Evolutionary conservation across 2,797 vertebrate genomes (phyloP).

Genomic region (Chlorospingus flavigularis): DNA sequence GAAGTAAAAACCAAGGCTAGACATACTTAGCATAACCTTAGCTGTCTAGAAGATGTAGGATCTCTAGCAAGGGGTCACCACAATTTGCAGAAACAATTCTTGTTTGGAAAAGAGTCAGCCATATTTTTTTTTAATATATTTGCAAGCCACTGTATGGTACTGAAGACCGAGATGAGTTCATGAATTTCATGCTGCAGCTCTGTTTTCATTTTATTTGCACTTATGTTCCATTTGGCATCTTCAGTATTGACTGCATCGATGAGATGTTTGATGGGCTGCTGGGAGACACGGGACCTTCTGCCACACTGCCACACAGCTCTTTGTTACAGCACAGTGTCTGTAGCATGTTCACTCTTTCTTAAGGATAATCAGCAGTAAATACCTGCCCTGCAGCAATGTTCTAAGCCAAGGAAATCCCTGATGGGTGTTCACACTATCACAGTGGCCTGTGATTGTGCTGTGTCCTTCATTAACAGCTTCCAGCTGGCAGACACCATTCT

Average conservation of each 20-base stretch:
- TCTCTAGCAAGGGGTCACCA: not conserved
- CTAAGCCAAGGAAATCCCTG: not conserved
- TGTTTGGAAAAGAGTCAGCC: not conserved
- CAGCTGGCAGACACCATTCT: not conserved
- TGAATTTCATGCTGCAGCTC: not conserved
- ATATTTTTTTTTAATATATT: not conserved
- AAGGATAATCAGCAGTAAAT: not conserved
- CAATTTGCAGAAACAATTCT: not conserved
- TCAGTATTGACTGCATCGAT: not conserved
- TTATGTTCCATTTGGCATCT: not conserved
- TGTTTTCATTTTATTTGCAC: not conserved
- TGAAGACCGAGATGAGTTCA: not conserved
- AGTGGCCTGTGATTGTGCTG: not conserved
- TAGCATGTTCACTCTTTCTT: not conserved
- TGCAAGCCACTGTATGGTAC: not conserved
- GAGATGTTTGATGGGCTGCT: not conserved
- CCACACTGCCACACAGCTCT: not conserved
- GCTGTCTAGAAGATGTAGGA: not conserved
- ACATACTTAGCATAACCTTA: not conserved
- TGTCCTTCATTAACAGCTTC: not conserved
- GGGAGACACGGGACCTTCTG: not conserved
- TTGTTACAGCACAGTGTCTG: not conserved
- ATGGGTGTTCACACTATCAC: not conserved
- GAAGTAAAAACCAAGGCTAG: not conserved
- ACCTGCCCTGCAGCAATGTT: not conserved